Base-by-base conservation (phyloP, 1,140 invertebrate genomes). In the Drosophila lacteicornis region DNA sequence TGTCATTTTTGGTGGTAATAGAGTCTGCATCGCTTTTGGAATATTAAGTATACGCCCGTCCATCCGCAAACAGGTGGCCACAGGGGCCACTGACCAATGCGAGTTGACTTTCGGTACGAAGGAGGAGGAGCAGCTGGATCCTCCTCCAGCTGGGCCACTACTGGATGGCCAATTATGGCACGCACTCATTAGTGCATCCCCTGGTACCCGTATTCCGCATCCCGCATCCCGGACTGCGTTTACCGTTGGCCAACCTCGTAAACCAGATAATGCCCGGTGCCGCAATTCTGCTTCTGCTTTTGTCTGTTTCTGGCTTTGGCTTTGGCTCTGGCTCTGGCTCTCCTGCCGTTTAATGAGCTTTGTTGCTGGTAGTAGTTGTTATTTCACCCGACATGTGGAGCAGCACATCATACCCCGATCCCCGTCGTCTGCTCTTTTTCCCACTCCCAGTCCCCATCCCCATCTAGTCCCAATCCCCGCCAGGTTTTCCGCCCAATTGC, bases 201-300 rank as follows among this genome's bases (percentile, higher is more conserved):
- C 46, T 8, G 12, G 36, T 40, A 0, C 53, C 47, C 43, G 33
- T 36, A 56, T 49, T 19, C 22, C 38, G 5, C 27, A 17, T 8
- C 12, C 13, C 40, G n/a, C 75, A 36, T 68, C 25, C 43, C 58
- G 9, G 15, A 59, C 50, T 47, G 22, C 67, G 33, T 86, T 87
- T 87, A 86, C 83, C 83, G 83, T 86, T 86, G 67, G 33, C 45
- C 76, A 87, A 86, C 79, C 83, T 86, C 80, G 79, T 82, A 87
- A 82, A 83, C 80, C 76, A 87, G 83, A 80, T 86, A 80, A 76
- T 80, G 50, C 71, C 58, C 58, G 53, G 46, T 46, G 56, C 51
- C 60, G 59, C 81, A 77, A 60, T 78, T 69, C 75, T 79, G 75
- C 57, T 77, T 60, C 73, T 76, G 55, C 42, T 36, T 42, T 60